Evolutionary conservation across 2,797 vertebrate species (phyloP), one percentile per base, ranked within the genome.

Genomic region (Anas flavirostris): DNA sequence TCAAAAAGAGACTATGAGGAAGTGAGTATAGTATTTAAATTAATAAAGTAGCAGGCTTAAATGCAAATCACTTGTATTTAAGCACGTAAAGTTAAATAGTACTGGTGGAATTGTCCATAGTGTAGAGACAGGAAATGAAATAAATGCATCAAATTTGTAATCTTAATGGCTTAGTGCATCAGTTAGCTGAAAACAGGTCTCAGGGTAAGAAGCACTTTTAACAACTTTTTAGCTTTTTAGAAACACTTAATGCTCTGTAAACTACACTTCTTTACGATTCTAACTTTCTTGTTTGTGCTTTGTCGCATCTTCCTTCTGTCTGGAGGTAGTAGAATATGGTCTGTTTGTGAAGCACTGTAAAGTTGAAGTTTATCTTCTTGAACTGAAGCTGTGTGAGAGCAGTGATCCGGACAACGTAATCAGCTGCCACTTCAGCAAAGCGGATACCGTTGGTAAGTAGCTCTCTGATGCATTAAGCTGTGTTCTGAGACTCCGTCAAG

Each of bases 331-430:
- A 88, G 99, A 99, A 94, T 99, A 99, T 31, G 99, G 99, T 86
- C 98, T 99, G 95, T 99, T 99, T 98, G 99, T 99, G 72, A 99
- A 99, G 97, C 99, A 99, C 97, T 99, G 99, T 95, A 99, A 99
- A 95, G 99, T 99, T 79, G 99, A 99, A 92, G 99, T 99, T 73
- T 99, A 99, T 97, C 98, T 99, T 92, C 97, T 99, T 80, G 99
- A 99, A 96, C 97, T 99, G 93, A 99, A 99, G 96, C 97, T 99
- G 82, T 99, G 99, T 39, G 98, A 99, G 95, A 99, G 99, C 94
- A 98, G 98, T 5, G 98, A 99, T 97, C 98, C 99, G 74, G 98
- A 98, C 75, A 99, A 98, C n/a, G 96, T 99, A 25, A 93, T 99
- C 81, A 99, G 98, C 29, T 98, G 99, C 43, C 98, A 99, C 97